phyloP scores from a whole-genome alignment of 2,113 vertebrate genomes.

The Bostrychus sinensis region DNA sequence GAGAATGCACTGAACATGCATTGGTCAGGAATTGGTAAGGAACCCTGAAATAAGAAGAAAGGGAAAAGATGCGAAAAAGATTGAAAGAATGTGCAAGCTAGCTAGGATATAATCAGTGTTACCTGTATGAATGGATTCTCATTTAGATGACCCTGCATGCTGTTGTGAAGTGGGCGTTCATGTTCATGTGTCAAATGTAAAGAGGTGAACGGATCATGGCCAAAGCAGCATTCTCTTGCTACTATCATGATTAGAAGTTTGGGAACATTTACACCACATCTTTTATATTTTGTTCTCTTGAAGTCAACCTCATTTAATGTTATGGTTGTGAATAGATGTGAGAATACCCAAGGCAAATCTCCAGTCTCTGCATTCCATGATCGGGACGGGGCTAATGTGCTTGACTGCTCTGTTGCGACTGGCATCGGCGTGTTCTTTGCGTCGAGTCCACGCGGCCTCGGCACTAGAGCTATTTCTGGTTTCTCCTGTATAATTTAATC shows the following conservation, averaged over 20 bases:
- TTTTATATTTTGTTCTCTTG: neutral
- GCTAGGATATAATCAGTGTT: neutral
- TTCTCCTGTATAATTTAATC: constrained; percentile 81
- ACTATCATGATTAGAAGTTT: neutral
- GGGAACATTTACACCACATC: neutral
- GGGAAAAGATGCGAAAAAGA: no score
- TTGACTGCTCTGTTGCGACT: constrained; percentile 56
- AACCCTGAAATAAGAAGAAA: no score
- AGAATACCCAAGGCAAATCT: neutral
- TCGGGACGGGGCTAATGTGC: constrained; percentile 49
- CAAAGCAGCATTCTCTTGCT: neutral
- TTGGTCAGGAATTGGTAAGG: no score
- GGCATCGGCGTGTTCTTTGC: constrained; percentile 49
- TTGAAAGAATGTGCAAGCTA: neutral
- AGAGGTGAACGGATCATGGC: constrained; percentile 6
- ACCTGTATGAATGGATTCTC: neutral
- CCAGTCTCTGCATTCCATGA: constrained; percentile 22
- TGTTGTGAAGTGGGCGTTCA: constrained; percentile 6
- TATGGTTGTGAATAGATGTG: neutral
- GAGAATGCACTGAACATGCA: no score
- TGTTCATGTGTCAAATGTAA: constrained; percentile 18
- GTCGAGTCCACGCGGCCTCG: constrained; percentile 56
- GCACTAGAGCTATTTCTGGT: constrained; percentile 77
- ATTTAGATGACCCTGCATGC: constrained; percentile 1
- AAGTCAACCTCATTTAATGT: constrained; percentile 6